Percentiles rank a stretch among this genome's conserved stretches.
These are phyloP conservation scores for Lordiphosa collinella DNA, from an alignment of 1,140 invertebrate genomes.

Conservation along the genomic window DNA sequence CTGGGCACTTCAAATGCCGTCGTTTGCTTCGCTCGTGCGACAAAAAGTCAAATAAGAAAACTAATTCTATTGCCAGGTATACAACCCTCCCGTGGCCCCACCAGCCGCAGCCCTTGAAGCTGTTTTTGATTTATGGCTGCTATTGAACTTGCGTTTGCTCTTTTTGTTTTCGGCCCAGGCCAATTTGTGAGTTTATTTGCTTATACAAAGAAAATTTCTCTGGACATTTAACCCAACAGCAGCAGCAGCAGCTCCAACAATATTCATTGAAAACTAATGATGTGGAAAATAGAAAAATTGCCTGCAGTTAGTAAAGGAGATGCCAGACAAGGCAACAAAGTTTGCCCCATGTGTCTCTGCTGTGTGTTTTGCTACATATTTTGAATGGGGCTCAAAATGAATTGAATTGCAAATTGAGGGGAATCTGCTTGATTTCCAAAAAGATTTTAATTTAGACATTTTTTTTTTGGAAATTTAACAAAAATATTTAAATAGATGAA, in stretches of 20 bases:
- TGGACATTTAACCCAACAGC: conserved; percentile 50
- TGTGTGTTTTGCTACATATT: conserved; percentile 2
- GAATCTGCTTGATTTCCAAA: no score
- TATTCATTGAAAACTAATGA: conserved; percentile 77
- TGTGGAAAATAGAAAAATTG: conserved; percentile 76
- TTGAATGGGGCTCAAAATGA: background rate
- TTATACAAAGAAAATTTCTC: conserved; percentile 32
- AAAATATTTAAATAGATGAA: no score
- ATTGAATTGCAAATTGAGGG: no score
- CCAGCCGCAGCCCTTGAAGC: conserved; percentile 23
- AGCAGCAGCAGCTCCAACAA: conserved; percentile 33
- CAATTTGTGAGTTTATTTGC: conserved; percentile 74
- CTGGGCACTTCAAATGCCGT: conserved; percentile 45
- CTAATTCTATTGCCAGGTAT: conserved; percentile 67
- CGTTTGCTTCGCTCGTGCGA: conserved; percentile 52
- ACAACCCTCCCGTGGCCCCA: conserved; percentile 21
- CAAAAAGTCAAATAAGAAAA: conserved; percentile 67
- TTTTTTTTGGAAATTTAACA: no score
- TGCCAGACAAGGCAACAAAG: conserved; percentile 7
- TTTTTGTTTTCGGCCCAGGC: conserved; percentile 21
- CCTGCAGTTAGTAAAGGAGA: conserved; percentile 54
- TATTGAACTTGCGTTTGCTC: conserved; percentile 45
- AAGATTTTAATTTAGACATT: no score
- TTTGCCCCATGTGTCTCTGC: background rate
- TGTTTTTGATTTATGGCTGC: conserved; percentile 72